Base-by-base conservation (phyloP, 2,797 vertebrate genomes). In the Sebastes kiyomatsui region DNA sequence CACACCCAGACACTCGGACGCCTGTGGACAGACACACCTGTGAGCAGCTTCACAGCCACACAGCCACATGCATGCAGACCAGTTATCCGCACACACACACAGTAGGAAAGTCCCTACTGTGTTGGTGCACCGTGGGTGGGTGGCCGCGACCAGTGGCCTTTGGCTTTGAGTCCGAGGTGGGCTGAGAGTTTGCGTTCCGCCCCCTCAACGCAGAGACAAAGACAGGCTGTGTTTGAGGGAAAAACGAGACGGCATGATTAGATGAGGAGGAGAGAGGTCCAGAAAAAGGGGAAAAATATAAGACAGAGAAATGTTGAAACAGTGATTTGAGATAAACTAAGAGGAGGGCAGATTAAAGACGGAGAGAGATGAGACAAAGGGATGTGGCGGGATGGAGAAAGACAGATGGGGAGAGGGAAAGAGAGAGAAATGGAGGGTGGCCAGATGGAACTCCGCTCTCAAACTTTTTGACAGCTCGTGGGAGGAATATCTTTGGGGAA, bases 131-230 rank as follows among this genome's bases (percentile, higher is more conserved):
- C 14, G 67, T 70, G 83, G 75, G 92, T 90, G 92, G 92, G 85
- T 87, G 87, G 80, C 83, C 55, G 1, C 1, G 55, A 78, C 80
- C 70, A 22, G 80, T 89, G 90, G 91, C 90, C 93, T 93, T 91
- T 93, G 91, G 85, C 91, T 92, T 38, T 2, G 61, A 88, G 81
- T 88, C 77, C 20, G 68, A 93, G 90, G 87, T 92, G 90, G 91
- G 92, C 89, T 74, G 82, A 78, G 84, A 91, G 94, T 94, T 94
- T 94, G 81, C 80, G 85, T 91, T 92, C 80, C 88, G 62, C 86
- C 77, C 84, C 88, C 85, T 77, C 67, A 25, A 35, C 6, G 8
- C 56, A 23, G 68, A 69, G 56, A 83, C 84, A 94, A 92, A 91
- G 91, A 76, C 33, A 10, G 64, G 62, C 86, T 90, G 76, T 93